Evolutionary conservation across 2,113 vertebrate genomes (phyloP).

Genomic region (Tyrannus savana): DNA sequence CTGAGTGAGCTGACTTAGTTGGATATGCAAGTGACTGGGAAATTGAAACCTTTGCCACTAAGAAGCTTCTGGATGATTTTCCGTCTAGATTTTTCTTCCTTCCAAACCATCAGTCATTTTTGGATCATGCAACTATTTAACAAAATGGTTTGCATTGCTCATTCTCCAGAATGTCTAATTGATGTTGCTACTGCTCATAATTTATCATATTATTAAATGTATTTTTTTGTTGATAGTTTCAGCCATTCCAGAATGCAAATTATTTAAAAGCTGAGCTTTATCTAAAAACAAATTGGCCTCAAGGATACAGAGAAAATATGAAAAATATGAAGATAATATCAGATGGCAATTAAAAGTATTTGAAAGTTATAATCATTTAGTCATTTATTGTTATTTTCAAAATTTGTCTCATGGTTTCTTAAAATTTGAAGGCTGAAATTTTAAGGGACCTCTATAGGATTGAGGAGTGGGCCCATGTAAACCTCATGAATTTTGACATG

Average conservation of each 20-base stretch:
- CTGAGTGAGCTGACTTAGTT: not conserved
- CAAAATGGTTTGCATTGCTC: not conserved
- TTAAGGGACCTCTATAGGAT: not conserved
- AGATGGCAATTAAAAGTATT: not conserved
- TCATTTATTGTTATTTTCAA: not conserved
- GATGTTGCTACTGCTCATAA: not conserved
- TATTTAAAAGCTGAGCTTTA: not conserved
- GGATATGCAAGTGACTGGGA: not conserved
- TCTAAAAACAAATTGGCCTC: not conserved
- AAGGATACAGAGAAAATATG: not conserved
- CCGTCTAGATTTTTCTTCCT: not conserved
- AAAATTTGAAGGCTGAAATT: not conserved
- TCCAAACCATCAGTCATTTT: not conserved
- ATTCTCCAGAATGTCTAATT: not conserved
- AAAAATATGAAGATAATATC: not conserved
- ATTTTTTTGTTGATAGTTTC: not conserved
- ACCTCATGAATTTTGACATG: not conserved
- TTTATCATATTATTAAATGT: not conserved
- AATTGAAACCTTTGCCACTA: not conserved
- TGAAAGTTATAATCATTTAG: not conserved
- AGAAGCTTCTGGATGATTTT: not conserved
- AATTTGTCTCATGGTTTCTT: not conserved
- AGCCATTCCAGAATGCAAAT: not conserved
- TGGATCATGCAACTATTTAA: not conserved
- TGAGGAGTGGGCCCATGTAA: not conserved